Evolutionary conservation across 1,140 invertebrate species (phyloP).

Genomic region (Rhizoglyphus robini): DNA sequence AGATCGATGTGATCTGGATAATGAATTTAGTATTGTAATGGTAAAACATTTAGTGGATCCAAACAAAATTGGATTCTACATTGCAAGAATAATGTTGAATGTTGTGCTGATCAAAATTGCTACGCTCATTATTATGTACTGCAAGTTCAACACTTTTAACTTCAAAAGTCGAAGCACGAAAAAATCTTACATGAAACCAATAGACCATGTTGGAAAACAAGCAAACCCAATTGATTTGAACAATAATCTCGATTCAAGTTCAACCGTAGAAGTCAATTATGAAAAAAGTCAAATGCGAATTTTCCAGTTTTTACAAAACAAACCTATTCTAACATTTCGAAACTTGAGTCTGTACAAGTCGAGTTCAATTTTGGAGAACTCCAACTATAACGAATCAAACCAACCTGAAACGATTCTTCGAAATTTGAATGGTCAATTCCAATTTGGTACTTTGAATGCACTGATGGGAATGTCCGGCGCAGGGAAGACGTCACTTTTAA

Average conservation of each 20-base stretch:
- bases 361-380: background rate
- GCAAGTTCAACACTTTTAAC: background rate
- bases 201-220: no score
- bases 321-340: background rate
- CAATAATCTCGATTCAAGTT: background rate
- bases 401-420: background rate
- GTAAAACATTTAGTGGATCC: background rate
- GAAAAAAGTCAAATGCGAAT: no score
- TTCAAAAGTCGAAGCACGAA: no score
- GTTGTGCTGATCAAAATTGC: background rate
- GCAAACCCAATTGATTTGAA: background rate
- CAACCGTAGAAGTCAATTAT: background rate
- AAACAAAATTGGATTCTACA: background rate
- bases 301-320: background rate
- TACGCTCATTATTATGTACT: background rate
- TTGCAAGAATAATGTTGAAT: background rate
- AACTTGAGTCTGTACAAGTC: background rate
- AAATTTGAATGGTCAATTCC: background rate
- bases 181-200: no score
- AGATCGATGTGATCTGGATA: background rate
- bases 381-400: background rate
- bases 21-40: background rate
- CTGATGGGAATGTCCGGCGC: slow-evolving; percentile 27
- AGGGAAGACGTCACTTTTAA: slow-evolving; percentile 28
- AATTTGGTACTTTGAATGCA: slow-evolving; percentile 3